Conservation (phyloP, 2,888 invertebrate genomes). For the Sminthurides aquaticus region DNA sequence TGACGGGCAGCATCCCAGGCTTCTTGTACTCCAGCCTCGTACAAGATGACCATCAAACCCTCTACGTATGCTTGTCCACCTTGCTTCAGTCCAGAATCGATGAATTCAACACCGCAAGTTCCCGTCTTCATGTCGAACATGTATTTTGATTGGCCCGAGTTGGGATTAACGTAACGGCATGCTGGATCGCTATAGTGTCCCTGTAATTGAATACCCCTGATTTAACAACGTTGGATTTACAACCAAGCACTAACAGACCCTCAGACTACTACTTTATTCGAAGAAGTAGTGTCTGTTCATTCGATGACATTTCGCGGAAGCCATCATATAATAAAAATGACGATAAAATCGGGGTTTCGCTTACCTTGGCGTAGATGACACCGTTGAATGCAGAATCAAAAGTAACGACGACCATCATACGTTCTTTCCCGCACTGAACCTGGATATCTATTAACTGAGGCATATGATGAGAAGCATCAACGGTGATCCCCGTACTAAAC, state of each 20-base stretch:
- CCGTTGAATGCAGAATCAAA: slow-evolving; percentile 70
- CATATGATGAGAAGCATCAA: slow-evolving; percentile 64
- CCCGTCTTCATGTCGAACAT: slow-evolving; percentile 67
- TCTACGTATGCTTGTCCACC: slow-evolving; percentile 69
- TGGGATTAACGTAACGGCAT: slow-evolving; percentile 66
- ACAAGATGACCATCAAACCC: slow-evolving; percentile 36
- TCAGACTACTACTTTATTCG: too few relatives aligned
- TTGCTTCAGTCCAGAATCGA: slow-evolving; percentile 66
- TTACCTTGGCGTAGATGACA: slow-evolving; percentile 67
- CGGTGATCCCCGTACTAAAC: slow-evolving; percentile 75
- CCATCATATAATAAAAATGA: too few relatives aligned
- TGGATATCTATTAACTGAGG: slow-evolving; percentile 68
- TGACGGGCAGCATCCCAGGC: slow-evolving; percentile 72
- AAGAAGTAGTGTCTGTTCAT: too few relatives aligned
- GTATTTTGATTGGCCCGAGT: slow-evolving; percentile 61
- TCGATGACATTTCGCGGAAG: too few relatives aligned
- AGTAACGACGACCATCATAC: slow-evolving; percentile 73
- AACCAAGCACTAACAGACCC: too few relatives aligned
- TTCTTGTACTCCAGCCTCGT: slow-evolving; percentile 55
- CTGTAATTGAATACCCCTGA: slow-evolving; percentile 44
- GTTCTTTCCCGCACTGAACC: slow-evolving; percentile 69
- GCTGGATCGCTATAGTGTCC: slow-evolving; percentile 61
- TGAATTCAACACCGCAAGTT: slow-evolving; percentile 70
- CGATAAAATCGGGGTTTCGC: too few relatives aligned
- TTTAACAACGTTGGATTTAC: too few relatives aligned